Base-by-base conservation (phyloP, 2,888 invertebrate genomes). In the Carcina quercana region DNA sequence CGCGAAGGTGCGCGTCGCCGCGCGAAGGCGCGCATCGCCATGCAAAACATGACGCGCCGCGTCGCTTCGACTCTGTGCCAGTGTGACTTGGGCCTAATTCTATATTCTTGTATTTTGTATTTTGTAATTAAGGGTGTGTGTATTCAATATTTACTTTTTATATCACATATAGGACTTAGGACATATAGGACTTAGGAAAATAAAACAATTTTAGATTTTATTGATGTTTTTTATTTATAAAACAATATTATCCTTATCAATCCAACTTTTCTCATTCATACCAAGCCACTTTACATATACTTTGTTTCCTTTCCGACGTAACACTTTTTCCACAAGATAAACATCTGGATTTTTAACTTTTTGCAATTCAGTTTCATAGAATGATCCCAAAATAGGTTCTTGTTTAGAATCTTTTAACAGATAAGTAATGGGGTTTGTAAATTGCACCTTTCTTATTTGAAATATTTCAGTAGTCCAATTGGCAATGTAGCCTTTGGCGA, bases 381-480 rank as follows among this genome's bases (percentile, higher is more conserved):
- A 29, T 13, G 22, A 10, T 14, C 32, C 32, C 11, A 32, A 13
- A n/a, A 32, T 32, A n/a, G n/a, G n/a, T 8, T n/a, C 3, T 12
- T 26, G 10, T 11, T 20, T 10, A 4, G 4, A 5, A 26, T 32
- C 32, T 20, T 20, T n/a, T 7, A 32, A 4, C 11, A 10, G 6
- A 15, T 26, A 32, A 10, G 32, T 32, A 3, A 14, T 11, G n/a
- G 32, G 32, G 12, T 22, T 14, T 2, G 30, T 15, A 11, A 6
- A 10, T 2, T 28, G 10, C 3, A 30, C 24, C 15, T 22, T 30
- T 22, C 22, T 30, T 11, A 56, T 45, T 35, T 39, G 47, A 39
- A 59, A 57, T 25, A 54, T 39, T 40, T 56, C 54, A 5, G 45
- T 49, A 10, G 50, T 45, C 52, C 54, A 60, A 27, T 49, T 48